These are phyloP conservation scores for Morone chrysops DNA, from an alignment of 2,113 vertebrate species.

Conservation along the genomic window DNA sequence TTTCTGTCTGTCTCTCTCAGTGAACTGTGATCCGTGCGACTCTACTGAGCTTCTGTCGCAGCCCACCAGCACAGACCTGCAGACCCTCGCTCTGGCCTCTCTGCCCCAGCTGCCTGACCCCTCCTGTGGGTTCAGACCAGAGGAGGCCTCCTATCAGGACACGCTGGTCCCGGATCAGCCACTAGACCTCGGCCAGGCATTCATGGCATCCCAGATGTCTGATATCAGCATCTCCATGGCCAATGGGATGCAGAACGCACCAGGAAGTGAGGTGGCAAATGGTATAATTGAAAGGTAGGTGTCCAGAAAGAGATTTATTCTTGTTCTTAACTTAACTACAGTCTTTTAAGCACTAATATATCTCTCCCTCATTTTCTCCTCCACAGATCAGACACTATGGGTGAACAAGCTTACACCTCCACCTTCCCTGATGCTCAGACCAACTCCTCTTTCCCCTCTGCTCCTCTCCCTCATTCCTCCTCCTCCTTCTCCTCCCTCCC, in stretches of 20 bases:
- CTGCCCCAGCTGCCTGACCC: slow-evolving; percentile 66
- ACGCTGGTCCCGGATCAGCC: slow-evolving; percentile 64
- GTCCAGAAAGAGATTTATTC: background rate
- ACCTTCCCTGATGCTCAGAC: slow-evolving; percentile 61
- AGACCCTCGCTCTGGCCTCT: slow-evolving; percentile 72
- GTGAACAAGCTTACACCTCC: slow-evolving; percentile 65
- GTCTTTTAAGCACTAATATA: background rate
- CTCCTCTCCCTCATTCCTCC: slow-evolving; percentile 70
- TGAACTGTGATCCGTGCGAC: slow-evolving; percentile 82
- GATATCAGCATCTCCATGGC: slow-evolving; percentile 69
- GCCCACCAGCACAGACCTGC: slow-evolving; percentile 61
- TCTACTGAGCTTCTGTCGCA: slow-evolving; percentile 72
- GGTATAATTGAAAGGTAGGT: slow-evolving; percentile 78
- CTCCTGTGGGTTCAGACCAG: slow-evolving; percentile 74
- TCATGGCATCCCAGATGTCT: slow-evolving; percentile 76
- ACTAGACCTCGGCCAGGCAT: slow-evolving; percentile 72
- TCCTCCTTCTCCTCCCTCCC: slow-evolving; percentile 70
- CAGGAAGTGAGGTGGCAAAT: slow-evolving; percentile 62
- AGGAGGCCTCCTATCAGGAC: slow-evolving; percentile 67
- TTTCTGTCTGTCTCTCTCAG: slow-evolving; percentile 49
- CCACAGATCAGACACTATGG: slow-evolving; percentile 74
- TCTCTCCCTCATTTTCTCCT: background rate
- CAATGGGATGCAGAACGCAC: slow-evolving; percentile 60
- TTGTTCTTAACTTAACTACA: background rate
- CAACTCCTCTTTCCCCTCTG: slow-evolving; percentile 66